Conservation (phyloP, 2,113 vertebrate species). For the Amblyopsis rosae region DNA sequence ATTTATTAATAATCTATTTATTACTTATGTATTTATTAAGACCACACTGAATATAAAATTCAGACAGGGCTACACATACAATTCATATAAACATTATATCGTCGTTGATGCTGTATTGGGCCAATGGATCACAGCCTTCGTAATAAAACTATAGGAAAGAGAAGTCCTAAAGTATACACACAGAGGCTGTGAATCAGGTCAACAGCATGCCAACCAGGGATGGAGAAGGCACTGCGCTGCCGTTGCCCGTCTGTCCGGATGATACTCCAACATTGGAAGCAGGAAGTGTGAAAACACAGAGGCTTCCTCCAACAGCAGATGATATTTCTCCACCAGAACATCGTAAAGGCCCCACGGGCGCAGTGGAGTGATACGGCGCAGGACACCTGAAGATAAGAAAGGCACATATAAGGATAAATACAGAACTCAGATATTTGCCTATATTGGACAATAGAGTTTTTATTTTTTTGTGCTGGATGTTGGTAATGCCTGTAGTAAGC, state of each 20-base stretch:
- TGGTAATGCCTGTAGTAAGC: neutral
- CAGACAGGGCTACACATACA: no score
- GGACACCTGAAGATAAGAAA: constrained; percentile 70
- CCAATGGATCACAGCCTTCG: no score
- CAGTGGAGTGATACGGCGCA: constrained; percentile 72
- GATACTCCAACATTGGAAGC: constrained; percentile 77
- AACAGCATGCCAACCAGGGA: constrained; percentile 74
- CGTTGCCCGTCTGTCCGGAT: constrained; percentile 75
- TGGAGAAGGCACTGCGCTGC: constrained; percentile 82
- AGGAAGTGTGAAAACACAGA: constrained; percentile 78
- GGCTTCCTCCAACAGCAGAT: constrained; percentile 68
- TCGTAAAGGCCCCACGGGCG: constrained; percentile 74
- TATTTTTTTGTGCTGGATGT: neutral
- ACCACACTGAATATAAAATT: no score
- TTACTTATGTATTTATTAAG: no score
- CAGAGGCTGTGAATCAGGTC: constrained; percentile 16
- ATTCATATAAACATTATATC: no score
- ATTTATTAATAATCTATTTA: no score
- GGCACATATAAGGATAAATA: neutral
- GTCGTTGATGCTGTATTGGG: no score
- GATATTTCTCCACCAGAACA: constrained; percentile 79
- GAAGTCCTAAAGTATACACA: no score
- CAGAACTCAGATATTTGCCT: neutral
- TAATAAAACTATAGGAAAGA: no score
- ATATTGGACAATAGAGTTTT: no score